These are phyloP conservation scores for Drepana falcataria DNA, from an alignment of 2,888 invertebrate species.

Conservation along the genomic window DNA sequence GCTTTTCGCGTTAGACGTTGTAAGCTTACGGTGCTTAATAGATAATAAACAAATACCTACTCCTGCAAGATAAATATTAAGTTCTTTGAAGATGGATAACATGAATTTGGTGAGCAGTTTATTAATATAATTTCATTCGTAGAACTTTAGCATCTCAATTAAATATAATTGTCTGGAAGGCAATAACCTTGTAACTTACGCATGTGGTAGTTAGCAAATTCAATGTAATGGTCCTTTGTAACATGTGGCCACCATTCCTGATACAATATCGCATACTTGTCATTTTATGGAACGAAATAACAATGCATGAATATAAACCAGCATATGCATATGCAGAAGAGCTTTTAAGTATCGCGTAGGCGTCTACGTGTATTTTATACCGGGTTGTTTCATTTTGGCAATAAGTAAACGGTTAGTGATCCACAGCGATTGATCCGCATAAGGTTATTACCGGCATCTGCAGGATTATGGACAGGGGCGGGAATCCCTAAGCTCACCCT, in stretches of 20 bases:
- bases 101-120: slow-evolving; percentile 41
- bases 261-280: slow-evolving; percentile 31
- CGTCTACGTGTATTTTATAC: slow-evolving; percentile 8
- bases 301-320: slow-evolving; percentile 10
- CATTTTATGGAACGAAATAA: slow-evolving; percentile 15
- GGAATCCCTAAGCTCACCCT: slow-evolving; percentile 36
- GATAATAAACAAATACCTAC: slow-evolving; percentile 30
- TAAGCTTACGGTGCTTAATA: slow-evolving; percentile 70
- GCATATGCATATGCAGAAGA: slow-evolving; percentile 9
- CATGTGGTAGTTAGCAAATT: slow-evolving; percentile 65
- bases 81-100: slow-evolving; percentile 31
- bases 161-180: slow-evolving; percentile 26
- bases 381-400: slow-evolving; percentile 14
- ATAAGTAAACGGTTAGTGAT: slow-evolving; percentile 30
- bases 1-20: slow-evolving; percentile 67
- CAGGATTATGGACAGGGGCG: slow-evolving; percentile 41
- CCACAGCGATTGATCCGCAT: slow-evolving; percentile 34
- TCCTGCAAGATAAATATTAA: slow-evolving; percentile 20
- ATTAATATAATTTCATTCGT: neutral
- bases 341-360: slow-evolving; percentile 4
- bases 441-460: slow-evolving; percentile 45
- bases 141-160: neutral
- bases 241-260: slow-evolving; percentile 69
- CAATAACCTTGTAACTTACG: slow-evolving; percentile 47
- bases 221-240: slow-evolving; percentile 46